A percentile compares a stretch with the other conserved stretches of the same genome.
Evolutionary conservation across 2,797 vertebrate genomes (phyloP).

Genomic region (Lepus oiostolus): DNA sequence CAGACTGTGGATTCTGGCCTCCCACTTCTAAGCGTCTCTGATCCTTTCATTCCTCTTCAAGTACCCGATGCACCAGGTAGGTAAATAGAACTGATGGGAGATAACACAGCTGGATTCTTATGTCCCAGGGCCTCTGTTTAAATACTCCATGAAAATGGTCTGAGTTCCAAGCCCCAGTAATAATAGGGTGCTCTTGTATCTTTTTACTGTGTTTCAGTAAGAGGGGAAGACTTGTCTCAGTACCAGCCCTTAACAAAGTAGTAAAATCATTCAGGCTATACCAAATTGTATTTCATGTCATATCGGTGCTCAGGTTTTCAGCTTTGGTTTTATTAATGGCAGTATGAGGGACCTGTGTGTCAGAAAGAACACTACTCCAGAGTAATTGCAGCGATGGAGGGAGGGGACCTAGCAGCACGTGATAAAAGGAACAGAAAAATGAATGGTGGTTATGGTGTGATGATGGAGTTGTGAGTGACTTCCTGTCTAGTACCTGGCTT

Average conservation of each 20-base stretch:
- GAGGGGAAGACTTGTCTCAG: slow-evolving; percentile 26
- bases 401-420: neutral
- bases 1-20: slow-evolving; percentile 90
- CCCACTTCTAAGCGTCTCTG: slow-evolving; percentile 91
- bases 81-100: slow-evolving; percentile 27
- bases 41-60: slow-evolving; percentile 92
- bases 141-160: slow-evolving; percentile 20
- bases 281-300: neutral
- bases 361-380: slow-evolving; percentile 34
- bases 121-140: slow-evolving; percentile 33
- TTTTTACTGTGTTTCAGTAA: slow-evolving; percentile 47
- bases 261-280: slow-evolving; percentile 8
- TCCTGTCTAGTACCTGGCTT: slow-evolving; percentile 10
- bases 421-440: slow-evolving; percentile 26
- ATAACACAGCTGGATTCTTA: slow-evolving; percentile 25
- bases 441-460: neutral
- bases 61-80: slow-evolving; percentile 94
- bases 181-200: neutral
- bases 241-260: slow-evolving; percentile 7
- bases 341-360: neutral
- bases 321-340: slow-evolving; percentile 8
- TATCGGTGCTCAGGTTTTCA: slow-evolving; percentile 27
- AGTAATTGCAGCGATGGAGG: neutral
- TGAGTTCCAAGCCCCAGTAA: neutral
- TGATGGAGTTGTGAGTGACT: neutral